Base-by-base conservation (phyloP, 2,113 vertebrate genomes). In the Mesoclemmys tuberculata region DNA sequence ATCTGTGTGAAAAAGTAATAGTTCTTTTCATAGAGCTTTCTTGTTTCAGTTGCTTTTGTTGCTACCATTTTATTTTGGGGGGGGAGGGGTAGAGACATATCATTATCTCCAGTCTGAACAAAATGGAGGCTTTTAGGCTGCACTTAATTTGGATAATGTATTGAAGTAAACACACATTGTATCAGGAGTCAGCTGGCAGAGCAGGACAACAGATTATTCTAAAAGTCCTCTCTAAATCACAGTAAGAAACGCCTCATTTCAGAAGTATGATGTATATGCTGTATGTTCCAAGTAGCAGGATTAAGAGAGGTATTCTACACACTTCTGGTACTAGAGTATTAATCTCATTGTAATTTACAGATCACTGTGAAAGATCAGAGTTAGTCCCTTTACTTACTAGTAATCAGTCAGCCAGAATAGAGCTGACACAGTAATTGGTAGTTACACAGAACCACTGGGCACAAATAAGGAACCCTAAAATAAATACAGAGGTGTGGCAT, bases 1-100 rank as follows among this genome's bases (percentile, higher is more conserved):
- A 99, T 95, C 96, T 99, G 71, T 99, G 99, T 98, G 99, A 99
- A 97, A 99, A 99, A 98, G 99, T 99, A 98, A 98, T 58, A 81
- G 6, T 82, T 46, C 74, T 81, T 87, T 55, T 12, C 19, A 19
- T 10, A n/a, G 8, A 86, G 5, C 5, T 86, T 96, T 81, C 54
- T 80, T 46, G 5, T 80, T 16, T 0, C 6, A 11, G 68, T 4
- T 55, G 82, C 91, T 56, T 91, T 88, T 3, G 4, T 85, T 51
- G 44, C 51, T 61, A 94, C 82, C 87, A n/a, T 55, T 11, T 21
- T 79, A 31, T n/a, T 85, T 96, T 14, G 68, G 82, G 21, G 19
- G 10, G 87, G 68, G 82, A 18, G 19, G 10, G 87, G 1, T 84
- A 71, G 18, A 89, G 21, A 56, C 10, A 4, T n/a, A n/a, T 61